phyloP scores from a whole-genome alignment of 2,113 vertebrate species.

The Xenopus laevis region DNA sequence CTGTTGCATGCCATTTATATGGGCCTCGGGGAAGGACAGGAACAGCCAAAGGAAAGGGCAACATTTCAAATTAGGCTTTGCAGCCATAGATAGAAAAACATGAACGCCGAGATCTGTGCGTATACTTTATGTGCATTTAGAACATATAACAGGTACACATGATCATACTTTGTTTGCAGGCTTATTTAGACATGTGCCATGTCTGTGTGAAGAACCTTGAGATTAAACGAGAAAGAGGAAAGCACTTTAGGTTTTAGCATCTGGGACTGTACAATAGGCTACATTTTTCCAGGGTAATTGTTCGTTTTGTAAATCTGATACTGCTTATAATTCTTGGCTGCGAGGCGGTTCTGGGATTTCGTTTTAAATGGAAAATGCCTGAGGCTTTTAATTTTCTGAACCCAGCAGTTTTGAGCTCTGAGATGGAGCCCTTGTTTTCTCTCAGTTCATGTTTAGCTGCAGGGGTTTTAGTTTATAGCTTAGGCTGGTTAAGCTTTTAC shows the following conservation, averaged over 20 bases:
- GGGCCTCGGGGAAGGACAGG: conserved; percentile 88
- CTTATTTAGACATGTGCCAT: background rate
- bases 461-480: conserved; percentile 97
- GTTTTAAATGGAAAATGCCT: conserved; percentile 99
- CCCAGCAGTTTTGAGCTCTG: conserved; percentile 99
- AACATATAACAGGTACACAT: background rate
- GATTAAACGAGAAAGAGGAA: conserved; percentile 23
- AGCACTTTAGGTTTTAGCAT: conserved; percentile 77
- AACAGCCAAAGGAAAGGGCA: conserved; percentile 88
- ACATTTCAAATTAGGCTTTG: conserved; percentile 70
- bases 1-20: conserved; percentile 89
- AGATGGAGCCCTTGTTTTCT: conserved; percentile 98
- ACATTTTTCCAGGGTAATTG: conserved; percentile 94
- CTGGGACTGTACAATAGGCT: conserved; percentile 79
- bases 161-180: background rate
- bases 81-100: conserved; percentile 56
- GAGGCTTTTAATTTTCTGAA: conserved; percentile 98
- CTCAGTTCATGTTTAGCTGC: conserved; percentile 98
- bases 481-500: conserved; percentile 97
- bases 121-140: background rate
- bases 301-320: conserved; percentile 99
- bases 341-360: conserved; percentile 97
- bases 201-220: background rate
- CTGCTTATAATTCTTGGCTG: conserved; percentile 96
- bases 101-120: no score